Evolutionary conservation across 2,888 invertebrate species (phyloP), one percentile per base, ranked within the genome.

Genomic region (Oxycera nigricornis): DNA sequence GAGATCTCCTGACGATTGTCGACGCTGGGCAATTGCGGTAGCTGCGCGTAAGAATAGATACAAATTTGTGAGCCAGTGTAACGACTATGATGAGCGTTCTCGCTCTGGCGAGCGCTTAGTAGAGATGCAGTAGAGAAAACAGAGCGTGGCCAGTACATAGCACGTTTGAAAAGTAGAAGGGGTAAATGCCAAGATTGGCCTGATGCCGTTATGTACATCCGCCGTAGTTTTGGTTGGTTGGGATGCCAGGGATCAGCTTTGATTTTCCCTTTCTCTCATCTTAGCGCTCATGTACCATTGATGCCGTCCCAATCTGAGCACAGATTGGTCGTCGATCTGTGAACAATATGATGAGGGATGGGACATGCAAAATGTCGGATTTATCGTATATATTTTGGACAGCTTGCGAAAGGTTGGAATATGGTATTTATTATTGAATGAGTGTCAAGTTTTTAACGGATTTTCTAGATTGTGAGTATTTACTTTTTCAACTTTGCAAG

Each of bases 201-300:
- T 62, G 50, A 26, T 68, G 46, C 30, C 26, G 30, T 68, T 68
- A 68, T 68, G 46, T 68, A 68, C 50, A 68, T 68, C 52, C 30
- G 26, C 9, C n/a, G 30, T 3, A 17, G 52, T 20, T 68, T 68
- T 68, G 68, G 68, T 68, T 68, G 68, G 68, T 39, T 50, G 68
- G 9, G 20, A 39, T 22, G 67, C 1, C 35, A 17, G 14, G 9
- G 61, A n/a, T 35, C 35, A 35, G 24, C 14, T 22, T 14, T 20
- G 61, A 26, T 14, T 67, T 46, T 41, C 61, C 22, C 61, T 14
- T 14, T 61, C n/a, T n/a, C 31, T 9, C 30, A 61, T 61, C 31
- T 55, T n/a, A 6, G 20, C 9, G 55, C 22, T 20, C 24, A 6
- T 62, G 61, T 62, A 35, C 35, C 61, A 62, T 7, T n/a, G 61